Evolutionary conservation across 2,797 vertebrate species (phyloP).

Genomic region (Enteromius mattozi): DNA sequence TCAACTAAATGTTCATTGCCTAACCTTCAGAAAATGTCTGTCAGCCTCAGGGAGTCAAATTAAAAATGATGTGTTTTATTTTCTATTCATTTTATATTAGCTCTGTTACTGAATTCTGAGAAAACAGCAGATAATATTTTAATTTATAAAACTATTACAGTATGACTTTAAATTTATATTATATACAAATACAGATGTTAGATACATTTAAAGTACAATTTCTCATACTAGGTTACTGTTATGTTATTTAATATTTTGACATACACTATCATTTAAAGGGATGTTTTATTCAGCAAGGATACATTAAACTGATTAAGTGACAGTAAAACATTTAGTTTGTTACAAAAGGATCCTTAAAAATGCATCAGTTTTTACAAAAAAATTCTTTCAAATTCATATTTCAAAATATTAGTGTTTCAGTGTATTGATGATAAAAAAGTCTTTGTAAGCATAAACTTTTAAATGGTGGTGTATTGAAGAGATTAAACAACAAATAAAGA

Average conservation of each 20-base stretch:
- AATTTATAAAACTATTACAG: not conserved
- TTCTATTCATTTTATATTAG: not conserved
- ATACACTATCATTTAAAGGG: not conserved
- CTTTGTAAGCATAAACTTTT: not conserved
- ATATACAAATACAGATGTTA: not conserved
- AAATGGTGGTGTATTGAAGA: not conserved
- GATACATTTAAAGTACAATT: not conserved
- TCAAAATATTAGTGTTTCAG: not conserved
- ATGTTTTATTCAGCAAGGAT: not conserved
- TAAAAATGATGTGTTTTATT: not conserved
- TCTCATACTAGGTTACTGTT: not conserved
- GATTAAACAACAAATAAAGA: not conserved
- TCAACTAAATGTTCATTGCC: slow-evolving; percentile 13
- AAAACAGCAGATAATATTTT: not conserved
- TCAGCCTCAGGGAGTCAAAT: slow-evolving; percentile 2
- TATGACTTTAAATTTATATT: not conserved
- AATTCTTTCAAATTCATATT: not conserved
- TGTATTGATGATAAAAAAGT: not conserved
- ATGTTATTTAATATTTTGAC: not conserved
- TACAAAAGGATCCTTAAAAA: not conserved
- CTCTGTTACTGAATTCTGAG: not conserved
- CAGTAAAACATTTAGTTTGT: not conserved
- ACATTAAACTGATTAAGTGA: not conserved
- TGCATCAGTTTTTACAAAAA: not conserved
- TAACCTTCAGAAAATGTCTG: slow-evolving; percentile 26